Conservation (phyloP, 2,113 vertebrate species). For the Pavo muticus region DNA sequence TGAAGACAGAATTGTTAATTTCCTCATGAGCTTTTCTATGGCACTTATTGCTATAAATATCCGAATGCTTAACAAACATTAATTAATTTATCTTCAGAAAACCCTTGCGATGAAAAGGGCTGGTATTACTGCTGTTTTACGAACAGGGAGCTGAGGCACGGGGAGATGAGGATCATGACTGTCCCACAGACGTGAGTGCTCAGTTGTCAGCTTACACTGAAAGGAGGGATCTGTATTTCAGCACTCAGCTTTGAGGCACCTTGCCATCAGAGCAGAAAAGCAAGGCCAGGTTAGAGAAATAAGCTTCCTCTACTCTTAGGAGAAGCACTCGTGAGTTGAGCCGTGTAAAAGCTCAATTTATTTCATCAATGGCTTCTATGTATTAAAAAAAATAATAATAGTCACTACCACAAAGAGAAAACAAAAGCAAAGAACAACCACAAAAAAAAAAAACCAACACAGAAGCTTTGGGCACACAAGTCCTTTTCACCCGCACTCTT, state of each 20-base stretch:
- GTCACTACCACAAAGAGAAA: neutral
- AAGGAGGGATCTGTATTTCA: neutral
- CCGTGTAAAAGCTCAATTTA: neutral
- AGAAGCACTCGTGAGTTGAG: neutral
- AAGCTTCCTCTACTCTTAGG: neutral
- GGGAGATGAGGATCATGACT: neutral
- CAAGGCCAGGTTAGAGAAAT: neutral
- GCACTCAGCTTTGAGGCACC: neutral
- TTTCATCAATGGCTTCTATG: neutral
- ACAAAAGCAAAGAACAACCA: neutral
- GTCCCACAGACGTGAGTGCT: slow-evolving; percentile 3
- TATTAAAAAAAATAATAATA: no score
- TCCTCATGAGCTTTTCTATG: slow-evolving; percentile 72
- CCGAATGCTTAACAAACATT: slow-evolving; percentile 69
- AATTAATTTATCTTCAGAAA: slow-evolving; percentile 71
- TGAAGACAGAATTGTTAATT: slow-evolving; percentile 75
- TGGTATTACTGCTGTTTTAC: slow-evolving; percentile 38
- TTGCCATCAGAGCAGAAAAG: neutral
- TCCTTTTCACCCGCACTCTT: neutral
- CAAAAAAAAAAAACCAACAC: neutral
- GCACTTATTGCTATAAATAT: slow-evolving; percentile 72
- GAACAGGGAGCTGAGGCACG: neutral
- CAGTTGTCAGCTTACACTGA: neutral
- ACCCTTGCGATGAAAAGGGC: neutral
- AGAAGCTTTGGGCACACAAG: neutral